Evolutionary conservation across 2,888 invertebrate species (phyloP), one percentile per base, ranked within the genome.

Genomic region (Catocala fraxini): DNA sequence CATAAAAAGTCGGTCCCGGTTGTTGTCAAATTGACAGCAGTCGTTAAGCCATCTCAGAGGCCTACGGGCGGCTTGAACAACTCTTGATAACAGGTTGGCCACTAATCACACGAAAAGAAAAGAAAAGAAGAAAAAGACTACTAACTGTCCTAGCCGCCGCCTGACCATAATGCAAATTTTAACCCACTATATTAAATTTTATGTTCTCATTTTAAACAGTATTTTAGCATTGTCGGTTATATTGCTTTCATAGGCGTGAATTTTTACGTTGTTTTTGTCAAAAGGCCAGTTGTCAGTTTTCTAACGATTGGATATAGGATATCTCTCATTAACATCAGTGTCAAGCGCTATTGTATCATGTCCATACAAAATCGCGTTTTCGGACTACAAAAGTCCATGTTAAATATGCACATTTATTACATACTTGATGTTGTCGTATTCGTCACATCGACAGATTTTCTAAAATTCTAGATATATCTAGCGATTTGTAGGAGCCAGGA

Each of bases 121-220:
- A n/a, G n/a, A n/a, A n/a, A n/a, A n/a, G n/a, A n/a, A n/a, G n/a
- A n/a, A n/a, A n/a, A n/a, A n/a, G n/a, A n/a, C n/a, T n/a, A n/a
- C n/a, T 47, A 57, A 56, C 61, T 66, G 49, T 41, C 51, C 60
- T 53, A 51, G 45, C 55, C 25, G 25, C 1, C n/a, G 61, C 65
- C 65, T 56, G 56, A 57, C 59, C 56, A 65, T 62, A 63, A 65
- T 52, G 47, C 59, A 56, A 71, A 12, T 35, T 53, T 54, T 59
- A 59, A 35, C 53, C 41, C 34, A 51, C 47, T 2, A 34, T 52
- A 47, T 52, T 57, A 46, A 39, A 39, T 9, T 46, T 53, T 48
- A 48, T 48, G 53, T 43, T 12, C 43, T 52, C 6, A 13, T 43
- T 54, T 42, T 15, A 49, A 59, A 49, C 35, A 15, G 42, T 25